Conservation (phyloP, 2,113 vertebrate genomes). For the Hassar affinis region DNA sequence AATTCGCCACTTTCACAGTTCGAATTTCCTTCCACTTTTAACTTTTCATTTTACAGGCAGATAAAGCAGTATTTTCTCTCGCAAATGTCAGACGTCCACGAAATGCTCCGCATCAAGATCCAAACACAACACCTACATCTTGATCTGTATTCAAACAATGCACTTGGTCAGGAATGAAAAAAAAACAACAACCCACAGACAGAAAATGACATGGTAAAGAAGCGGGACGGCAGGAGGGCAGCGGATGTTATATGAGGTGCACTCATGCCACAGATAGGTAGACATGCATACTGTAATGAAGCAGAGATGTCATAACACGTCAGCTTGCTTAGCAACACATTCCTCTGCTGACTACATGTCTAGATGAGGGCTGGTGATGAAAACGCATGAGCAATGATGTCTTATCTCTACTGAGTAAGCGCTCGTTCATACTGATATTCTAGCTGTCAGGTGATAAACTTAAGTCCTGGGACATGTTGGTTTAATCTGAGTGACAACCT, state of each 20-base stretch:
- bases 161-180: conserved; percentile 10
- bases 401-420: conserved; percentile 59
- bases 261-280: not conserved
- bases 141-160: not conserved
- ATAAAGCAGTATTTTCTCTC: conserved; percentile 35
- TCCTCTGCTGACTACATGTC: not conserved
- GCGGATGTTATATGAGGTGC: not conserved
- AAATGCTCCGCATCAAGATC: conserved; percentile 10
- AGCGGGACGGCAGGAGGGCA: not conserved
- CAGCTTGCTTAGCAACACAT: not conserved
- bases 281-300: not conserved
- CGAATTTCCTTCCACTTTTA: conserved; percentile 3
- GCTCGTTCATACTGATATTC: conserved; percentile 57
- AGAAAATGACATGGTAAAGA: not conserved
- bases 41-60: conserved; percentile 30
- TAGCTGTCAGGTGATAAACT: conserved; percentile 57
- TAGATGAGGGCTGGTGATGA: not conserved
- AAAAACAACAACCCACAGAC: not conserved
- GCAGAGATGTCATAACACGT: not conserved
- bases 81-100: conserved; percentile 29
- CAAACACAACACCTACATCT: conserved; percentile 28
- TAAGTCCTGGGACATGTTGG: conserved; percentile 64
- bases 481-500: conserved; percentile 71
- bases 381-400: conserved; percentile 40
- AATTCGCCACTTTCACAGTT: not conserved